A percentile compares a stretch with the other conserved stretches of the same genome.
These are phyloP conservation scores for Trichechus manatus DNA, from an alignment of 2,113 vertebrate genomes.

Conservation along the genomic window DNA sequence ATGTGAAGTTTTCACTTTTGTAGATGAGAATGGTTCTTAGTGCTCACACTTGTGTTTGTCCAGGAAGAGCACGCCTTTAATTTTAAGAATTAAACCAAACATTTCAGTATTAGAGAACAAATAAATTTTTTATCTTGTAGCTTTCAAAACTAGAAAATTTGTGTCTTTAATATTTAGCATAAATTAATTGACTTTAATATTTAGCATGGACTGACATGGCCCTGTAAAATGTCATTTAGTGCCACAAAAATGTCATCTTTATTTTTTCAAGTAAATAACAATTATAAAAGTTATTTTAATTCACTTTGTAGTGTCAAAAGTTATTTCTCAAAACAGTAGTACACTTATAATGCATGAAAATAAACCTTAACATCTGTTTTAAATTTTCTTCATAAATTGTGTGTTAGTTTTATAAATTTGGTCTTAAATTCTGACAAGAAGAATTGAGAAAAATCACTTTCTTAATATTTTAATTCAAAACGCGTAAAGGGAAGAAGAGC, in stretches of 20 bases:
- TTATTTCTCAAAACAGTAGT: slow-evolving; percentile 29
- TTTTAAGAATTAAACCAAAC: slow-evolving; percentile 63
- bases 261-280: slow-evolving; percentile 64
- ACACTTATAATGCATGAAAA: slow-evolving; percentile 43
- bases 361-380: slow-evolving; percentile 32
- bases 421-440: slow-evolving; percentile 62
- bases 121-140: slow-evolving; percentile 17
- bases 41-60: slow-evolving; percentile 14
- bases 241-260: slow-evolving; percentile 48
- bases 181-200: slow-evolving; percentile 56
- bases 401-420: neutral
- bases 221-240: slow-evolving; percentile 66
- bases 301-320: slow-evolving; percentile 29
- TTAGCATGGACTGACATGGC: neutral
- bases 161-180: slow-evolving; percentile 60
- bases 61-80: slow-evolving; percentile 9
- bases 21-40: neutral
- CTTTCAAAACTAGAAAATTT: slow-evolving; percentile 56
- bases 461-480: slow-evolving; percentile 83
- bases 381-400: slow-evolving; percentile 47
- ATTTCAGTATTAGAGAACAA: slow-evolving; percentile 62
- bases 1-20: slow-evolving; percentile 3
- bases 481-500: slow-evolving; percentile 79
- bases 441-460: slow-evolving; percentile 73
- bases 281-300: slow-evolving; percentile 19